Base-by-base conservation (phyloP, 2,888 invertebrate genomes). In the Dexiosoma caninum region DNA sequence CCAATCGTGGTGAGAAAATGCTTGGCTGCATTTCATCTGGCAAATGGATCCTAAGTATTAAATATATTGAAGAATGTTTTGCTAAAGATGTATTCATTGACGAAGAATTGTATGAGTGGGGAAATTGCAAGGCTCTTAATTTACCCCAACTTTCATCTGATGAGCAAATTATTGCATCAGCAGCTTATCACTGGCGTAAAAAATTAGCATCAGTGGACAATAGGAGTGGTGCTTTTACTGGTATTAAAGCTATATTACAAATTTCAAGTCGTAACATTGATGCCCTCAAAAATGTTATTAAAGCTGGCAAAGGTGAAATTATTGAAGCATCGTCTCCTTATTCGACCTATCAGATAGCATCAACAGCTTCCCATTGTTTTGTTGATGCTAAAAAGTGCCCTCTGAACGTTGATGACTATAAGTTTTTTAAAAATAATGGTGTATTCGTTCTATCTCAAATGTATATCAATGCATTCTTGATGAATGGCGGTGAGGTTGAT, bases 1-100 rank as follows among this genome's bases (percentile, higher is more conserved):
- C 94, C 0, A 92, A 92, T 8, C 93, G 97, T 75, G 97, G 96
- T 87, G 98, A 98, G 91, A 97, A 97, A 91, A 93, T 95, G 90
- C 91, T 98, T 27, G 94, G 95, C 0, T 94, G 95, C 76, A 93
- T 98, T 78, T 97, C 98, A 0, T 92, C 95, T 0, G 98, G 98
- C 16, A 94, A 95, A 85, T 98, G 97, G 97, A 92, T 98, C 10
- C 90, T 98, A n/a, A 95, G 96, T 85, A 92, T 94, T 1, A 92
- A 93, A 0, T 98, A 96, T 86, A 90, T 97, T 1, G 92, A 93
- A 5, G 92, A 94, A 53, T 95, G 95, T 70, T 89, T 92, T 8
- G 91, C 86, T 2, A 84, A 86, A 10, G 87, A 87, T 37, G 83
- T 82, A 23, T 88, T 88, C 5, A 82, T 88, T 5, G 86, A 89